Conservation (phyloP, 2,797 vertebrate genomes). For the Gallinago solitaria region DNA sequence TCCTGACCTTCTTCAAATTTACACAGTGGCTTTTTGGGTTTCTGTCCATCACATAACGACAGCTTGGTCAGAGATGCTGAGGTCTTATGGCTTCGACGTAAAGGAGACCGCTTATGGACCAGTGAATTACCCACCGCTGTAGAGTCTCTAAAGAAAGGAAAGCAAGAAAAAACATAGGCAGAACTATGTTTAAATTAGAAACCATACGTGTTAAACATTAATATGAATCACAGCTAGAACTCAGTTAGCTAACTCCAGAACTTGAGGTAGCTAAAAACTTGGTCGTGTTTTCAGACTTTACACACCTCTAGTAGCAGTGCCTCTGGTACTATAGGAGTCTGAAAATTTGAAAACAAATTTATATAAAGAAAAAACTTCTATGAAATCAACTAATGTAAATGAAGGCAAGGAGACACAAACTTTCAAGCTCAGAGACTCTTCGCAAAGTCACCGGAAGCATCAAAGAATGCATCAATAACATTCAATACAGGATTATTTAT, state of each 20-base stretch:
- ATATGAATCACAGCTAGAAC: neutral
- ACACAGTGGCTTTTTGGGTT: constrained; percentile 85
- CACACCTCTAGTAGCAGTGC: accelerated
- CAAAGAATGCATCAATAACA: neutral
- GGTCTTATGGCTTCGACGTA: constrained; percentile 86
- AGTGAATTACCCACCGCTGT: constrained; percentile 91
- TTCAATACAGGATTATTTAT: neutral
- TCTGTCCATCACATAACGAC: constrained; percentile 87
- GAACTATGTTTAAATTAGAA: neutral
- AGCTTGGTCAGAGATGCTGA: constrained; percentile 85
- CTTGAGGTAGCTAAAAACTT: neutral
- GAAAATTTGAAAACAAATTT: neutral
- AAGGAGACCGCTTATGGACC: constrained; percentile 89
- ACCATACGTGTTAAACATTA: neutral
- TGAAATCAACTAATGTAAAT: neutral
- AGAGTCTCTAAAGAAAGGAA: constrained; percentile 83
- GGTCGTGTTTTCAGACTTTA: neutral
- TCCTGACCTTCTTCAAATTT: constrained; percentile 98
- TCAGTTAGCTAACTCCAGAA: neutral
- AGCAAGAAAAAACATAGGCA: neutral
- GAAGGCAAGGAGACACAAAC: neutral
- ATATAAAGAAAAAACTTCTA: neutral
- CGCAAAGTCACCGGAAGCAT: neutral
- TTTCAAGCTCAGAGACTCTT: neutral
- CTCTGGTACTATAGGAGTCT: neutral